These are phyloP conservation scores for Agrotis puta DNA, from an alignment of 2,888 invertebrate genomes.

Conservation along the genomic window DNA sequence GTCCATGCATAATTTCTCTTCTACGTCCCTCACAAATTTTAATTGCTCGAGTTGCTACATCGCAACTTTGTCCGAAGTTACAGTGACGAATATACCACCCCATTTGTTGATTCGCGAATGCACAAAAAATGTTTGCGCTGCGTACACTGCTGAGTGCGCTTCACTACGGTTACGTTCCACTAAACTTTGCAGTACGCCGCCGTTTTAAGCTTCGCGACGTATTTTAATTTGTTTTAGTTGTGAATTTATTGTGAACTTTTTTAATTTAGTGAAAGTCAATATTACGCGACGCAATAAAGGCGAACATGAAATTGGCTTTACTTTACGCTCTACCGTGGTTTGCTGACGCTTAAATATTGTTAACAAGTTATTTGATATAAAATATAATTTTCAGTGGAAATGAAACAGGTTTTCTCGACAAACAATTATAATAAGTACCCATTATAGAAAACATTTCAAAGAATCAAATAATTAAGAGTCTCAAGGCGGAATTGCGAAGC, in stretches of 20 bases:
- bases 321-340: slow-evolving; percentile 30
- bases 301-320: slow-evolving; percentile 30
- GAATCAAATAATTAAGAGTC: slow-evolving; percentile 39
- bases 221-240: slow-evolving; percentile 67
- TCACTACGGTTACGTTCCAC: slow-evolving; percentile 60
- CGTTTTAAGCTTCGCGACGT: slow-evolving; percentile 61
- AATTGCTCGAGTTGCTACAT: slow-evolving; percentile 83
- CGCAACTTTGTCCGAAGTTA: slow-evolving; percentile 74
- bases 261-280: slow-evolving; percentile 59
- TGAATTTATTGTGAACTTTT: slow-evolving; percentile 63
- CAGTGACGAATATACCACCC: slow-evolving; percentile 69
- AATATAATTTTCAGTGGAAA: slow-evolving; percentile 16
- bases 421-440: slow-evolving; percentile 29
- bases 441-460: slow-evolving; percentile 22
- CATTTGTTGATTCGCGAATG: slow-evolving; percentile 65
- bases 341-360: slow-evolving; percentile 26
- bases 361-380: slow-evolving; percentile 1
- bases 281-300: slow-evolving; percentile 32
- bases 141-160: slow-evolving; percentile 54
- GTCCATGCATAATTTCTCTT: slow-evolving; percentile 87
- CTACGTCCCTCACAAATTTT: slow-evolving; percentile 83
- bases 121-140: slow-evolving; percentile 64
- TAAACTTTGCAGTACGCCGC: slow-evolving; percentile 61
- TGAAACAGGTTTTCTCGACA: neutral
- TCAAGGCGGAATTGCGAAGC: slow-evolving; percentile 17